phyloP scores from a whole-genome alignment of 1,140 invertebrate species.

The Drosophila saltans region DNA sequence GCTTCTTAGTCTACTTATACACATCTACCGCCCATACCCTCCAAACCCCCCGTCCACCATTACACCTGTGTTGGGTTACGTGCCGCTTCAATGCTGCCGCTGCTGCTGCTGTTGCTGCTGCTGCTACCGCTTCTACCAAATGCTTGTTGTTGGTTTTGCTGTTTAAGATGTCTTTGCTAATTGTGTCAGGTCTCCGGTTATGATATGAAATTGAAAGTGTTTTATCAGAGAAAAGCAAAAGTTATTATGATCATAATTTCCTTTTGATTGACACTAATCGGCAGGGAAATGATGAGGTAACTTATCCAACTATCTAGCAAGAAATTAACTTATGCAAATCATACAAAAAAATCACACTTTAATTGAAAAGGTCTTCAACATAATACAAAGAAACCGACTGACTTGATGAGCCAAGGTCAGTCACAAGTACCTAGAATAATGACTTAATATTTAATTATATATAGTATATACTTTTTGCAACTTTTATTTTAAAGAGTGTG shows the following conservation, averaged over 20 bases:
- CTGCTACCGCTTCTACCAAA: constrained; percentile 8
- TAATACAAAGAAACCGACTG: not conserved
- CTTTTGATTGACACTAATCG: constrained; percentile 55
- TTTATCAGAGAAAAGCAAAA: constrained; percentile 62
- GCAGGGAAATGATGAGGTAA: not conserved
- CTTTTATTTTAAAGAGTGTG: not conserved
- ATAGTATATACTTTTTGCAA: not conserved
- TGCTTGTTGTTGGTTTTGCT: constrained; percentile 55
- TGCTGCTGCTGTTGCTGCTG: not conserved
- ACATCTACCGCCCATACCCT: not conserved
- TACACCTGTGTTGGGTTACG: constrained; percentile 2
- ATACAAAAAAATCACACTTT: constrained; percentile 1
- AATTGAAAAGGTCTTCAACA: constrained; percentile 7
- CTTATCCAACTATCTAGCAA: not conserved
- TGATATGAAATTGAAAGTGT: constrained; percentile 64
- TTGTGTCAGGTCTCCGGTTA: constrained; percentile 26
- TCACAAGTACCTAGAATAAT: not conserved
- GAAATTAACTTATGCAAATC: not conserved
- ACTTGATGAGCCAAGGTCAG: constrained; percentile 6
- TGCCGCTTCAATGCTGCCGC: constrained; percentile 13
- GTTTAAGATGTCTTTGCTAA: constrained; percentile 66
- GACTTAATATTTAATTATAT: too few relatives aligned
- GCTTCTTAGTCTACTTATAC: constrained; percentile 80
- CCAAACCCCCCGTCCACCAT: not conserved
- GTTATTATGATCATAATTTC: constrained; percentile 16